Base-by-base conservation (phyloP, 2,888 invertebrate species). In the Lithodes maja region DNA sequence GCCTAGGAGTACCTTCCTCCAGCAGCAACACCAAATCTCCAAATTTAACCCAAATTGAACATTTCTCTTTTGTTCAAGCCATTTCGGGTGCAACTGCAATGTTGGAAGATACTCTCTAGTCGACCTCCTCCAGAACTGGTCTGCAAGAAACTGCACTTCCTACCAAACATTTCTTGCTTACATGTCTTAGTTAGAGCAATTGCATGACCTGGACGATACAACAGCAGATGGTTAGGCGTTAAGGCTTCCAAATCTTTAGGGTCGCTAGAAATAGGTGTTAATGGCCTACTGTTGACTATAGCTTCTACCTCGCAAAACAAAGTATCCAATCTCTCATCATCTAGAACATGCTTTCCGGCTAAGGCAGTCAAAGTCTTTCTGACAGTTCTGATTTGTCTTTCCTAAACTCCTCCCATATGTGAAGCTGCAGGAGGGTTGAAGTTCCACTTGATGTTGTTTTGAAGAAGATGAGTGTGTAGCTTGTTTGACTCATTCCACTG, bases 391-490 rank as follows among this genome's bases (percentile, higher is more conserved):
- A 87, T 87, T 52, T 87, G 85, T n/a, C 87, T 74, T 71, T 83
- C 87, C 78, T 49, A 87, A 5, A 83, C 83, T 61, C 83, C 87
- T 3, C 55, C 87, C 78, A 83, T 83, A 49, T 87, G 78, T 2
- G 87, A 87, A 54, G 87, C 83, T 69, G n/a, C 68, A 1, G 83
- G 78, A 5, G 77, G 82, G 17, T 83, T 87, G 52, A 87, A 82
- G 52, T 77, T 77, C 77, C 83, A 87, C 49, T 17, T 54, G 33
- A 86, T 68, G 33, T 68, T 15, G 49, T 53, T 83, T 78, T 75
- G 49, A 1, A 85, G 0, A 1, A 79, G 69, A 33, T 81, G 54
- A 49, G 54, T 75, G 55, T 81, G 81, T 54, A 86, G 33, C 81
- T 79, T 68, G 17, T 17, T n/a, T 55, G 33, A 33, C 50, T 68